Evolutionary conservation across 2,888 invertebrate species (phyloP), one percentile per base, ranked within the genome.

Genomic region (Volucella zonaria): DNA sequence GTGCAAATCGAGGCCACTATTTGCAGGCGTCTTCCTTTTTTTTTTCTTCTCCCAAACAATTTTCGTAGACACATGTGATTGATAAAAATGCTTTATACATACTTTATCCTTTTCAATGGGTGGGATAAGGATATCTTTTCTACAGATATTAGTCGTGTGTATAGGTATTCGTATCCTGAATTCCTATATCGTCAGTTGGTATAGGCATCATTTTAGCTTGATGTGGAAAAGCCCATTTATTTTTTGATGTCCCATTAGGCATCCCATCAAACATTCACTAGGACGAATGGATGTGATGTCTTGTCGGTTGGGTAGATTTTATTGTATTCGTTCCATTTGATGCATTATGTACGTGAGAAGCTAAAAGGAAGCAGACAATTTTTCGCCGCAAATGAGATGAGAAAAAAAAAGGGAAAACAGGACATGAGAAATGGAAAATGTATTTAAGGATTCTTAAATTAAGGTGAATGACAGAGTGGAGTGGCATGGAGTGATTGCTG

Each of bases 1-100:
- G 75, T 59, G 64, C 15, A 75, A 81, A 81, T 81, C 64, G 75
- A 70, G 81, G 75, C 75, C 68, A 81, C 58, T 80, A 54, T 71
- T 43, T 80, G 81, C 75, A 64, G 51, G 70, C 38, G 62, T 64
- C 43, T 59, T 52, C 49, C 58, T 66, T 45, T 70, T 64, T 58
- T 43, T 75, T 52, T 54, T 73, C 58, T 64, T 52, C 14, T 67
- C 42, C 18, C 49, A 52, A 64, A 40, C 23, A 42, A 58, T 58
- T 56, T 58, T 70, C 64, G 42, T 45, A 75, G 14, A 18, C 62
- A 43, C 23, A 59, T 56, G 67, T 58, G 75, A 75, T 67, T 67
- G 67, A 75, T 59, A 59, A 49, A 59, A 59, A 66, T 40, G 51
- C 54, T 12, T 49, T 58, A 15, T 42, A 56, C 49, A 75, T 42